A percentile compares a stretch with the other conserved stretches of the same genome.
Conservation (phyloP, 2,797 vertebrate species). For the Pipistrellus pipistrellus region DNA sequence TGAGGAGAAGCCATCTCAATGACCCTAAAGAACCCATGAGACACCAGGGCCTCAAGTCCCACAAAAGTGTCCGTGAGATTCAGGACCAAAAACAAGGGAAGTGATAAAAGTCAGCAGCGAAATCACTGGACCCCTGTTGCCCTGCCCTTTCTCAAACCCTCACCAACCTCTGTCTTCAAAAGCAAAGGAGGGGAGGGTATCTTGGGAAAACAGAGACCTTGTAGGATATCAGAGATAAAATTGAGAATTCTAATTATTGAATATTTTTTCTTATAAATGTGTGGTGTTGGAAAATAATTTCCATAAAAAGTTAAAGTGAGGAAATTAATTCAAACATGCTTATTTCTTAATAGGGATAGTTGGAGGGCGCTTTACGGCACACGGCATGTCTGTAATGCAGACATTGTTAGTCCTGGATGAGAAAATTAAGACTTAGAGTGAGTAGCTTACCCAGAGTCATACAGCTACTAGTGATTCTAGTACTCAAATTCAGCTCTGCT, state of each 20-base stretch:
- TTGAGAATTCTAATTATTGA: neutral
- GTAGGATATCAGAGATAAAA: neutral
- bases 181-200: neutral
- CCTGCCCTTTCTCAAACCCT: neutral
- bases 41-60: neutral
- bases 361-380: neutral
- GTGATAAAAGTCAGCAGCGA: neutral
- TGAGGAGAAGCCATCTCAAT: neutral
- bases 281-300: neutral
- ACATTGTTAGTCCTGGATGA: neutral
- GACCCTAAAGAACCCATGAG: neutral
- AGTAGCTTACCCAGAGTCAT: neutral
- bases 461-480: neutral
- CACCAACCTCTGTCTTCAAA: neutral
- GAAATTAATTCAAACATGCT: neutral
- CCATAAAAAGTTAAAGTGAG: neutral
- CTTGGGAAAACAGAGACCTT: neutral
- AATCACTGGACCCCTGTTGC: neutral
- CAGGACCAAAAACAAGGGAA: neutral
- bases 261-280: constrained; percentile 11
- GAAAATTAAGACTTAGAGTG: neutral
- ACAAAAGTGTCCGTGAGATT: neutral
- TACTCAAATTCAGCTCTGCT: neutral
- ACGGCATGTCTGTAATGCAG: neutral
- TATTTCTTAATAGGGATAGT: constrained; percentile 38